Conservation (phyloP, 2,113 vertebrate genomes). For the Neodontobutis hainanensis region DNA sequence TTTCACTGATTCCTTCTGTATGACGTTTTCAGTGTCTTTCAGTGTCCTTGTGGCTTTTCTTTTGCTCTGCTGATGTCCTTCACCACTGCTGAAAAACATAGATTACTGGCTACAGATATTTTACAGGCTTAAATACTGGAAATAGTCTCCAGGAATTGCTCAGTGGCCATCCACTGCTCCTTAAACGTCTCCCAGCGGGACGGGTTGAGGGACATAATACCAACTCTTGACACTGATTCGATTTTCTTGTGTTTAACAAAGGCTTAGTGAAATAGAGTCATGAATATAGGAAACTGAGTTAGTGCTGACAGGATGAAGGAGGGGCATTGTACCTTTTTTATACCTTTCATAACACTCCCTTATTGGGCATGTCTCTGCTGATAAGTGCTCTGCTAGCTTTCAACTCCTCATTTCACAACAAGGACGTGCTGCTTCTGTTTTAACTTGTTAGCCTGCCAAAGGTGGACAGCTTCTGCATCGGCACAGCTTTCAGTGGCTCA, state of each 20-base stretch:
- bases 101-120: too few relatives aligned
- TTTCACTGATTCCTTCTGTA: too few relatives aligned
- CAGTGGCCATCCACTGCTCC: too few relatives aligned
- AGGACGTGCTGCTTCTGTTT: background rate
- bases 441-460: constrained; percentile 1
- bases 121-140: too few relatives aligned
- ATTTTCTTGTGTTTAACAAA: too few relatives aligned
- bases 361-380: constrained; percentile 36
- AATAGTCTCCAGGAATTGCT: too few relatives aligned
- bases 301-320: constrained; percentile 35
- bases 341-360: constrained; percentile 64
- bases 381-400: constrained; percentile 45
- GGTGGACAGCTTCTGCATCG: constrained; percentile 14
- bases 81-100: too few relatives aligned
- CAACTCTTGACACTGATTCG: background rate
- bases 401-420: constrained; percentile 37
- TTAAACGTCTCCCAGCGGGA: too few relatives aligned
- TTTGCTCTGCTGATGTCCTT: too few relatives aligned
- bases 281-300: constrained; percentile 19
- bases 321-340: constrained; percentile 45
- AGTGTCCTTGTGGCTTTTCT: too few relatives aligned
- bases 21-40: too few relatives aligned
- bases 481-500: constrained; percentile 15
- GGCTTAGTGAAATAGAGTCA: constrained; percentile 18
- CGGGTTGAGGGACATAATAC: too few relatives aligned